phyloP scores from a whole-genome alignment of 53 echinoderm and acorn worm genomes.

The Glandiceps talaboti region DNA sequence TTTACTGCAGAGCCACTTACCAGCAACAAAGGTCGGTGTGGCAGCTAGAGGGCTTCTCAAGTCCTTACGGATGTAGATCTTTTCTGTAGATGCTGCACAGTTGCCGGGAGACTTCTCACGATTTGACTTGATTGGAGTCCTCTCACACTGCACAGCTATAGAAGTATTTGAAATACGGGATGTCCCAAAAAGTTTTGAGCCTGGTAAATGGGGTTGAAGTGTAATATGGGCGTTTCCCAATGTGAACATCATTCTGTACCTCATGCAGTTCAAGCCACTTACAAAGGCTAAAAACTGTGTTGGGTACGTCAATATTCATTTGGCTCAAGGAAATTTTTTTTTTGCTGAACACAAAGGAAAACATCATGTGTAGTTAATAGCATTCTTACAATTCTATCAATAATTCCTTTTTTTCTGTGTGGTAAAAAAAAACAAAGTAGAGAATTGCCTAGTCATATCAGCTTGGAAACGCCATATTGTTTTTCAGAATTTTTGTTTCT shows the following conservation, averaged over 20 bases:
- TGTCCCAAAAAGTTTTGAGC: not conserved
- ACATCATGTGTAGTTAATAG: too few species aligned
- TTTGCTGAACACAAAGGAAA: too few species aligned
- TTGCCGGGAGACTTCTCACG: constrained; percentile 90
- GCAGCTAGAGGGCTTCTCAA: constrained; percentile 92
- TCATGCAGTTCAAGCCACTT: not conserved
- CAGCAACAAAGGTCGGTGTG: constrained; percentile 85
- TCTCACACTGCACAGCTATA: constrained; percentile 99
- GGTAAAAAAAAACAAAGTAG: too few species aligned
- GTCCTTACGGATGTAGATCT: constrained; percentile 99
- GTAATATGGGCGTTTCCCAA: not conserved
- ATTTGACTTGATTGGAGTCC: constrained; percentile 88
- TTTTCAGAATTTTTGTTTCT: too few species aligned
- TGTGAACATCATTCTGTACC: not conserved
- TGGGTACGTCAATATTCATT: not conserved
- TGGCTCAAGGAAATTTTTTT: not conserved
- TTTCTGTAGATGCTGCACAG: constrained; percentile 85
- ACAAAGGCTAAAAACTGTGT: not conserved
- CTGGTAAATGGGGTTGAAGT: not conserved
- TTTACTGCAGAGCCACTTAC: too few species aligned
- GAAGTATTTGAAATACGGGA: constrained; percentile 1
- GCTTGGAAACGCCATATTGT: too few species aligned
- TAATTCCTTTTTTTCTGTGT: too few species aligned
- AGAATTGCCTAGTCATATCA: too few species aligned
- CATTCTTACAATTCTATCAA: too few species aligned